Evolutionary conservation across 2,113 vertebrate species (phyloP).

Genomic region (Phrynosoma platyrhinos): DNA sequence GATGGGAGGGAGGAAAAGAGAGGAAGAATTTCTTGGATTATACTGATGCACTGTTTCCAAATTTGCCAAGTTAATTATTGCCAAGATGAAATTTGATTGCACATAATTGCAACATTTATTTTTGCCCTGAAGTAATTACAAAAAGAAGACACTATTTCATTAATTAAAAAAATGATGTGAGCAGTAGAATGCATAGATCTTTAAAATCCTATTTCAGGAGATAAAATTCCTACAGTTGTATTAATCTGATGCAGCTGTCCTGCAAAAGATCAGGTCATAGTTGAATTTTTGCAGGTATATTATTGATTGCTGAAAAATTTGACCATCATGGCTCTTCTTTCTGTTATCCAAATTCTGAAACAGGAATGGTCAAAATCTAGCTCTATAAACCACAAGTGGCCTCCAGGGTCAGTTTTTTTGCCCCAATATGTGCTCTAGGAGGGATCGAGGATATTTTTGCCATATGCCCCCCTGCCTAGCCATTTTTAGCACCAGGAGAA

Average conservation of each 20-base stretch:
- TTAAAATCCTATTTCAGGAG: not conserved
- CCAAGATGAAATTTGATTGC: conserved; percentile 1
- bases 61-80: conserved; percentile 10
- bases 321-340: not conserved
- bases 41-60: not conserved
- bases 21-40: not conserved
- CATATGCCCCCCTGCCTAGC: no score
- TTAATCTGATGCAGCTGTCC: not conserved
- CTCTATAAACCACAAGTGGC: no score
- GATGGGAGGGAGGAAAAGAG: no score
- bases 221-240: not conserved
- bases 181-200: no score
- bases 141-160: not conserved
- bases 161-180: not conserved
- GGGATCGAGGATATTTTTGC: no score
- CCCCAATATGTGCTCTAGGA: no score
- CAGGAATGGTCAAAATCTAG: not conserved
- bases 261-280: not conserved
- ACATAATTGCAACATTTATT: not conserved
- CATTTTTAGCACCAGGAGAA: no score
- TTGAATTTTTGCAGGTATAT: not conserved
- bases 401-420: no score
- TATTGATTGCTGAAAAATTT: not conserved
- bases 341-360: not conserved
- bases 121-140: conserved; percentile 11